Conservation (phyloP, 2,888 invertebrate species). For the Thera obeliscata region DNA sequence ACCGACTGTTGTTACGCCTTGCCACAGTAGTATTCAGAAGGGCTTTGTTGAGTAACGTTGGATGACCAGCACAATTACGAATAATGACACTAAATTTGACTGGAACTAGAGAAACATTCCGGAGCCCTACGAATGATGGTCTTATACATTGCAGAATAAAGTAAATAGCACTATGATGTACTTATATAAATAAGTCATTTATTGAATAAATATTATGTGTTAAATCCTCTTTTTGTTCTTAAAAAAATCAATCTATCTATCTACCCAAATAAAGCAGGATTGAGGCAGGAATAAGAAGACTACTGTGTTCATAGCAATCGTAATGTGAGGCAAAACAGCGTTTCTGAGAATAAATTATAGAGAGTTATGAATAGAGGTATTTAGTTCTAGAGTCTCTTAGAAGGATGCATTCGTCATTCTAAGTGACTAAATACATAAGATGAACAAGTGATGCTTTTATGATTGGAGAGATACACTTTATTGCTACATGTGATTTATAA, state of each 20-base stretch:
- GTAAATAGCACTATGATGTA: no score
- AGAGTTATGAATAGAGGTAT: background rate
- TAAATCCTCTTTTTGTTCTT: no score
- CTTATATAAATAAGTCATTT: no score
- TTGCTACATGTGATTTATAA: background rate
- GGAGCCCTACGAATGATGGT: background rate
- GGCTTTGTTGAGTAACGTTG: constrained; percentile 42
- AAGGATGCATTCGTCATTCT: background rate
- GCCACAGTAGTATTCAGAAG: constrained; percentile 49
- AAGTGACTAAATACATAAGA: background rate
- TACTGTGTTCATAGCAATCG: background rate
- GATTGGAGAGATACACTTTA: background rate
- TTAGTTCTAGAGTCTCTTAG: background rate
- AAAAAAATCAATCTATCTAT: no score
- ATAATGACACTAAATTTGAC: background rate
- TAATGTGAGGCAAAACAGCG: background rate
- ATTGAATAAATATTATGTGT: no score
- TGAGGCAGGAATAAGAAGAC: no score
- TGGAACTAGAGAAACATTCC: constrained; percentile 6
- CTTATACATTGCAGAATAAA: background rate
- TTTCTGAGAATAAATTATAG: background rate
- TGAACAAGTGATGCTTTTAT: background rate
- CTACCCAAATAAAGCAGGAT: no score
- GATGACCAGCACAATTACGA: constrained; percentile 20
- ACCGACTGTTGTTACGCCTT: constrained; percentile 63